These are phyloP conservation scores for Paramormyrops kingsleyae DNA, from an alignment of 2,113 vertebrate genomes.

Conservation along the genomic window DNA sequence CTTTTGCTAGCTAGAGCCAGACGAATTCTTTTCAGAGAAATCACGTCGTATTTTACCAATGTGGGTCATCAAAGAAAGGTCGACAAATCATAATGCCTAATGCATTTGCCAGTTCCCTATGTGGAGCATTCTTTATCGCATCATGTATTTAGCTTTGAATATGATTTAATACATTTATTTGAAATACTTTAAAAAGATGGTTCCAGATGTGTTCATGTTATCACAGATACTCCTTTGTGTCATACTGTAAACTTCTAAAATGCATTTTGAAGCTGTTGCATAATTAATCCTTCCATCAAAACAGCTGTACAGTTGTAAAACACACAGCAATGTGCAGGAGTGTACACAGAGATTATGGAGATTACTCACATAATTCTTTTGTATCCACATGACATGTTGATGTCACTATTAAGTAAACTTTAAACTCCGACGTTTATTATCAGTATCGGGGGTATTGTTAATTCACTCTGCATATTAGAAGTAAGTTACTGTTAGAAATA, in stretches of 20 bases:
- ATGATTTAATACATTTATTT: neutral
- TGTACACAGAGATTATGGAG: neutral
- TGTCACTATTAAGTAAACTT: constrained; percentile 18
- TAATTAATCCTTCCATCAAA: neutral
- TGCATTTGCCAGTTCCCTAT: neutral
- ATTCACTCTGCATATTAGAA: constrained; percentile 13
- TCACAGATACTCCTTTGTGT: neutral
- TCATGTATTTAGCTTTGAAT: neutral
- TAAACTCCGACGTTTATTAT: constrained; percentile 18
- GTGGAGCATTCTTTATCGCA: neutral
- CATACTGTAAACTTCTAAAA: neutral
- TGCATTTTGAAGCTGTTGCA: neutral
- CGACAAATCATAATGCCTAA: neutral
- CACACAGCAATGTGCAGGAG: neutral
- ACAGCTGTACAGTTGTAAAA: neutral
- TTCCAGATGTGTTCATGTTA: neutral
- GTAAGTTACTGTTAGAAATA: constrained; percentile 25
- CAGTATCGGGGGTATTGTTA: no score
- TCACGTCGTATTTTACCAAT: neutral
- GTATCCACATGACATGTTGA: constrained; percentile 16
- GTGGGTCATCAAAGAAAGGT: neutral
- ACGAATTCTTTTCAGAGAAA: neutral
- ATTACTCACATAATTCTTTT: neutral
- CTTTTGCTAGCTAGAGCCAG: neutral
- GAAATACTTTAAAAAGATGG: neutral